Percentiles rank a stretch among this genome's conserved stretches.
phyloP scores from a whole-genome alignment of 2,888 invertebrate species.

The Dorcus parallelipipedus region DNA sequence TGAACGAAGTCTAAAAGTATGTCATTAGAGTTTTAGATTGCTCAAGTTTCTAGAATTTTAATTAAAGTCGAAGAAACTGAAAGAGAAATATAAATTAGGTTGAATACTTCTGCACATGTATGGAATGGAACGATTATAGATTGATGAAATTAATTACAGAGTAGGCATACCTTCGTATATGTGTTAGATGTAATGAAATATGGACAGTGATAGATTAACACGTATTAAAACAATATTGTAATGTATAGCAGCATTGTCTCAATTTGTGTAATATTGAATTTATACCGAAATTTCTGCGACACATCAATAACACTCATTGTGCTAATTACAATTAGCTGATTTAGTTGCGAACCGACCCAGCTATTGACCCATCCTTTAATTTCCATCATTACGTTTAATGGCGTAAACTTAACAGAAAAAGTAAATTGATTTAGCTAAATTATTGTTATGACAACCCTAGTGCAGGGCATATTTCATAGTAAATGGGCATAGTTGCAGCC shows the following conservation, averaged over 20 bases:
- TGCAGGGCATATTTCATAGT: slow-evolving; percentile 45
- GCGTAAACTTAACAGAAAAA: slow-evolving; percentile 46
- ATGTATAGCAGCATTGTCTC: slow-evolving; percentile 15
- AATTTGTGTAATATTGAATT: slow-evolving; percentile 29
- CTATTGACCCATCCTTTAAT: slow-evolving; percentile 45
- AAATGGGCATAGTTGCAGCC: slow-evolving; percentile 49
- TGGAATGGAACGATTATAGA: too few relatives aligned
- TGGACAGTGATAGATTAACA: slow-evolving; percentile 17
- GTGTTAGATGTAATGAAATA: slow-evolving; percentile 16
- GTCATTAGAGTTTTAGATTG: too few relatives aligned
- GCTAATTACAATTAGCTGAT: slow-evolving; percentile 48
- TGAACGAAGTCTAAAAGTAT: too few relatives aligned
- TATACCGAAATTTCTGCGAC: slow-evolving; percentile 42
- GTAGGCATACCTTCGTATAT: background rate
- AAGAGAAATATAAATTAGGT: too few relatives aligned
- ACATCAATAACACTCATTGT: slow-evolving; percentile 46
- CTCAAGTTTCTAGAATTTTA: too few relatives aligned
- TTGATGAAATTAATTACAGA: too few relatives aligned
- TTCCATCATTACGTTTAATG: slow-evolving; percentile 47
- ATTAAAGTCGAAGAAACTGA: too few relatives aligned
- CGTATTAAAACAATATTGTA: slow-evolving; percentile 19
- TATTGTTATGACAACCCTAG: slow-evolving; percentile 46
- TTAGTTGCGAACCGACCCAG: slow-evolving; percentile 43
- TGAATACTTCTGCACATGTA: too few relatives aligned
- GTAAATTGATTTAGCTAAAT: slow-evolving; percentile 49